Percentiles rank a stretch among this genome's conserved stretches.
These are phyloP conservation scores for Zosterops hypoxanthus DNA, from an alignment of 2,113 vertebrate species.

Conservation along the genomic window DNA sequence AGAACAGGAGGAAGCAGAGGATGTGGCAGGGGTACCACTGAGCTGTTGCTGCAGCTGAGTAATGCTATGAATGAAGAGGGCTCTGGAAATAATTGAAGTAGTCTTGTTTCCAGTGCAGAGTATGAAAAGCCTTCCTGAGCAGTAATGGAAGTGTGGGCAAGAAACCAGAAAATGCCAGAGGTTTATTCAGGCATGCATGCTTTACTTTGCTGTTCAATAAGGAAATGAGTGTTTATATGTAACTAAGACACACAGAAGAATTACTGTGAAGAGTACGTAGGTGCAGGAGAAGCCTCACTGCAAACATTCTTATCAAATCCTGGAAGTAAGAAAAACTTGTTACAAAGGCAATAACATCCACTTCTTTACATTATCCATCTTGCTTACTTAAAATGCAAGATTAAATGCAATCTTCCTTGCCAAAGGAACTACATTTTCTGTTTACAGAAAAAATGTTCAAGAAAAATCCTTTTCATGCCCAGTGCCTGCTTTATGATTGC, in stretches of 20 bases:
- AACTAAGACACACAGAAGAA: background rate
- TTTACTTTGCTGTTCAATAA: background rate
- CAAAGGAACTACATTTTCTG: background rate
- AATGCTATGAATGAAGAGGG: background rate
- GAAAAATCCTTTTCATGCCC: background rate
- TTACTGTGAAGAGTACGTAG: background rate
- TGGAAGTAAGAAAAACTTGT: background rate
- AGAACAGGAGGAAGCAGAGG: background rate
- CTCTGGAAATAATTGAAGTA: background rate
- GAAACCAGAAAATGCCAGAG: background rate
- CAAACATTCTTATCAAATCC: background rate
- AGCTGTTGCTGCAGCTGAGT: background rate
- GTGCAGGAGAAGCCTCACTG: background rate
- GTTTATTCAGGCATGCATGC: background rate
- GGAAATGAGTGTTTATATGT: background rate
- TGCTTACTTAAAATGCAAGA: background rate
- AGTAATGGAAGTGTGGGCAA: background rate
- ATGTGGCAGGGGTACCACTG: background rate
- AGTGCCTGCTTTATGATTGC: background rate
- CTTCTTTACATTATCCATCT: background rate
- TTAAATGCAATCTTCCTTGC: background rate
- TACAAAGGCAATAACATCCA: background rate
- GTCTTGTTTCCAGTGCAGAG: background rate
- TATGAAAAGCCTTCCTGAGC: background rate
- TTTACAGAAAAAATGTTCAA: background rate